These are phyloP conservation scores for Troglohyphantes excavatus DNA, from an alignment of 2,888 invertebrate genomes.

Conservation along the genomic window DNA sequence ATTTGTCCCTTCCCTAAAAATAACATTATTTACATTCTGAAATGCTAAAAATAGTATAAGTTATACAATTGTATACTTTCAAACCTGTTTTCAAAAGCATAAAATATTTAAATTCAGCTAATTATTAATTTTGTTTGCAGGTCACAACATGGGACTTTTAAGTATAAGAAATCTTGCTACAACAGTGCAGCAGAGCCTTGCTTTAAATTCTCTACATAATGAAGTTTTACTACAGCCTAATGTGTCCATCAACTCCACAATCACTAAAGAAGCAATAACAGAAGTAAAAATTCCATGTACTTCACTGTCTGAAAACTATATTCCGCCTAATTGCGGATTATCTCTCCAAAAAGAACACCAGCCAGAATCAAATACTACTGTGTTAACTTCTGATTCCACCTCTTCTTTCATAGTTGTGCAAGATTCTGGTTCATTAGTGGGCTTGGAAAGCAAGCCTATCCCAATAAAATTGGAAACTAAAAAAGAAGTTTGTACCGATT, in stretches of 20 bases:
- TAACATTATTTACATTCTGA: no score
- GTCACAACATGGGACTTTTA: background rate
- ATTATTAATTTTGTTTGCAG: constrained; percentile 17
- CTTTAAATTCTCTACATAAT: background rate
- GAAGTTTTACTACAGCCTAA: background rate
- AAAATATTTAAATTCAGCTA: no score
- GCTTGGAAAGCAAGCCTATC: constrained; percentile 41
- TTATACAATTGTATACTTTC: no score
- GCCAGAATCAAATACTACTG: constrained; percentile 29
- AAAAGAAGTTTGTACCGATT: constrained; percentile 65
- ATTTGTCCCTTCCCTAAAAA: no score
- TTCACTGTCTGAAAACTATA: constrained; percentile 24
- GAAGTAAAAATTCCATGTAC: constrained; percentile 19
- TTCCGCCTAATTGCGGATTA: constrained; percentile 18
- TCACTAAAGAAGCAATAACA: constrained; percentile 18
- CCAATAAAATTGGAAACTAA: constrained; percentile 51
- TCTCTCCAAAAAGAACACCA: constrained; percentile 41
- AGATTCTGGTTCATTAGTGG: constrained; percentile 46
- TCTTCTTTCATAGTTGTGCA: constrained; percentile 35
- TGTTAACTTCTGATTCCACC: constrained; percentile 41
- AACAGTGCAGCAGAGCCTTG: constrained; percentile 10
- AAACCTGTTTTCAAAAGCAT: no score
- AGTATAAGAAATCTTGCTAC: constrained; percentile 13
- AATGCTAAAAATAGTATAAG: no score
- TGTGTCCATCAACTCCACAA: background rate